These are phyloP conservation scores for Norana najaformis DNA, from an alignment of 2,888 invertebrate species.

Conservation along the genomic window DNA sequence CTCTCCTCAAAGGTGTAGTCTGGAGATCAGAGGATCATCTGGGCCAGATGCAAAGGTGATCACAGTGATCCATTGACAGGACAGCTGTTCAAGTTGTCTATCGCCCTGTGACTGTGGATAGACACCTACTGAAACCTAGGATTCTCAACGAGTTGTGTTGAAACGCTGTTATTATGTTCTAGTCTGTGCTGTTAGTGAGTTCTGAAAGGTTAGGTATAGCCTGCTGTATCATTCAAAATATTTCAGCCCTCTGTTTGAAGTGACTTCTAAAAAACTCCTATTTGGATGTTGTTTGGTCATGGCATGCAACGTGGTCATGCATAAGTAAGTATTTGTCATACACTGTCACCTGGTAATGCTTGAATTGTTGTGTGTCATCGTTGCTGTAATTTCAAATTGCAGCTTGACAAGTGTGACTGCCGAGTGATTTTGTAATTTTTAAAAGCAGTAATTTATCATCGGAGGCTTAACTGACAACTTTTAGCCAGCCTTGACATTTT, in stretches of 20 bases:
- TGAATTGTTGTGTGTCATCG: not conserved
- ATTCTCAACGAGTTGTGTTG: not conserved
- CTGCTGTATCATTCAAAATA: not conserved
- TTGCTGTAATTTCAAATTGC: not conserved
- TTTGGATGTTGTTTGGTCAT: not conserved
- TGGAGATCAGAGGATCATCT: not conserved
- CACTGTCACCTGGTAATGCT: not conserved
- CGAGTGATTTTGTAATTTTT: not conserved
- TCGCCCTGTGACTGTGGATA: not conserved
- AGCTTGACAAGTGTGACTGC: not conserved
- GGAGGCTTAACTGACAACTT: not conserved
- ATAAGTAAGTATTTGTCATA: not conserved
- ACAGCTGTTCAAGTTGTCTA: not conserved
- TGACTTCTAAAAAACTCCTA: not conserved
- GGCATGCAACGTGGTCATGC: not conserved
- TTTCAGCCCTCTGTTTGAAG: not conserved
- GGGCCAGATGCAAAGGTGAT: not conserved
- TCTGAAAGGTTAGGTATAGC: no score
- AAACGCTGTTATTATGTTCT: not conserved
- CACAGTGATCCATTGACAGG: not conserved
- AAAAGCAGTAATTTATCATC: constrained; percentile 6
- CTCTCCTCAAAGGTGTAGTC: not conserved
- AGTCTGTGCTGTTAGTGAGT: constrained; percentile 1
- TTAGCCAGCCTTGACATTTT: not conserved
- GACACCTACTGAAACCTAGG: not conserved